Evolutionary conservation across 2,113 vertebrate genomes (phyloP).

Genomic region (Cryptotis parvus): DNA sequence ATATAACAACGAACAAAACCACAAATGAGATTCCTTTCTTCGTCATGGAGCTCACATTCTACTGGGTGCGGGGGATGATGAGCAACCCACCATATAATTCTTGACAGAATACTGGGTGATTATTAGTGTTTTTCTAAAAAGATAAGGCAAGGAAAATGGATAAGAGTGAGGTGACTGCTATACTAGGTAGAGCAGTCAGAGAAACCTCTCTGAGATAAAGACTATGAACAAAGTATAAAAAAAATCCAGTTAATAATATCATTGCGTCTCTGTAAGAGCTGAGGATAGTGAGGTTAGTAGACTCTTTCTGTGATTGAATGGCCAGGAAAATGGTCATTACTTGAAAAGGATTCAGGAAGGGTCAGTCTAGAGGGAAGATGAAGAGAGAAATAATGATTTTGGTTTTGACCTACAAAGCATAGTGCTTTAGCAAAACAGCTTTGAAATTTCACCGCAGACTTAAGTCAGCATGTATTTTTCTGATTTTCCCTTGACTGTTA

Average conservation of each 20-base stretch:
- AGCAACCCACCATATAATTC: neutral
- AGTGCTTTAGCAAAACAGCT: neutral
- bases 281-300: neutral
- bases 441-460: neutral
- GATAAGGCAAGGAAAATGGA: neutral
- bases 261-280: neutral
- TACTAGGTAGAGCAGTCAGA: neutral
- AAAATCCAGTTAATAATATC: neutral
- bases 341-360: neutral
- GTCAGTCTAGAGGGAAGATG: neutral
- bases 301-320: neutral
- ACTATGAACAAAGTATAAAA: neutral
- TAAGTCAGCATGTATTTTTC: neutral
- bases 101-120: neutral
- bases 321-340: neutral
- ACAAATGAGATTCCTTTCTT: neutral
- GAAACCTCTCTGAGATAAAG: neutral
- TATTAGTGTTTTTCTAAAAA: constrained; percentile 9
- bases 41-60: neutral
- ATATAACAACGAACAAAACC: neutral
- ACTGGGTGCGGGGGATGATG: neutral
- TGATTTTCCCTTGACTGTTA: neutral
- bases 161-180: neutral
- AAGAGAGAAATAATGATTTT: neutral
- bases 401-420: neutral